Percentiles rank a stretch among this genome's conserved stretches.
Conservation (phyloP, 1,140 invertebrate genomes). For the Aleiodes sp. region DNA sequence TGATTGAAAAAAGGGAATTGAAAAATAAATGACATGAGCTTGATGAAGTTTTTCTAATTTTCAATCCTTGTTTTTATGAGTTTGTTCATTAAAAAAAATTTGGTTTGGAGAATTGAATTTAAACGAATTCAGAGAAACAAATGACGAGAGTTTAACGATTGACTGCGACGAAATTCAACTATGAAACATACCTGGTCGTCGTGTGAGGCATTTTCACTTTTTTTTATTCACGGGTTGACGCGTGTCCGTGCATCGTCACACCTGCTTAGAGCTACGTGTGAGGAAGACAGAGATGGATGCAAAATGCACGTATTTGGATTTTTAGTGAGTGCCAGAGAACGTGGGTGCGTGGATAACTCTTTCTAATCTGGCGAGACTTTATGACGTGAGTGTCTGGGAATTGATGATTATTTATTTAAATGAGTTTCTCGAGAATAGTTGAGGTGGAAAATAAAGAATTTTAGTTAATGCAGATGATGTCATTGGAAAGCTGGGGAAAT, state of each 20-base stretch:
- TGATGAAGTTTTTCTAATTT: background rate
- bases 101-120: background rate
- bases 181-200: slow-evolving; percentile 59
- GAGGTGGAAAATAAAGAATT: background rate
- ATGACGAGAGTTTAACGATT: background rate
- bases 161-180: slow-evolving; percentile 41
- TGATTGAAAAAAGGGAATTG: background rate
- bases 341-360: background rate
- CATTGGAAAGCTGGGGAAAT: background rate
- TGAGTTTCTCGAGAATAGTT: background rate
- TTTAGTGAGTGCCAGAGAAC: slow-evolving; percentile 23
- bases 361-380: background rate
- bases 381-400: background rate
- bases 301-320: slow-evolving; percentile 6
- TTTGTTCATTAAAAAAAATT: too few relatives aligned
- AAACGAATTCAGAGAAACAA: background rate
- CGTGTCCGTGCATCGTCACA: slow-evolving; percentile 66
- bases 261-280: slow-evolving; percentile 57
- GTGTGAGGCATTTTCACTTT: slow-evolving; percentile 31
- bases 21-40: background rate
- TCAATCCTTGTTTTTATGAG: background rate
- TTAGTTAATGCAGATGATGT: background rate
- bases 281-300: too few relatives aligned
- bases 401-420: background rate
- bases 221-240: slow-evolving; percentile 60